Percentiles rank a stretch among this genome's conserved stretches.
phyloP scores from a whole-genome alignment of 2,113 vertebrate species.

The western clawed frog (Xenopus tropicalis) region UCB_Xtro_10.0 CM004448.2:144298501-144299000 shows the following conservation, averaged over 20 bases:
- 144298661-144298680: not conserved
- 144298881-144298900: too few relatives aligned
- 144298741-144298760: not conserved
- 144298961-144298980: too few relatives aligned
- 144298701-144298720: not conserved
- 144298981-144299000: too few relatives aligned
- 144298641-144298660: not conserved
- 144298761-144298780: not conserved
- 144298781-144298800: not conserved
- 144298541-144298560: too few relatives aligned
- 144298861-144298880: too few relatives aligned
- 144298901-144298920: too few relatives aligned
- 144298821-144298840: not conserved
- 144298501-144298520: too few relatives aligned
- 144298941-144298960: too few relatives aligned
- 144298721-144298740: not conserved
- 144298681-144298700: not conserved
- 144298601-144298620: not conserved
- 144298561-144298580: too few relatives aligned
- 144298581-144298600: too few relatives aligned
- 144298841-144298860: not conserved
- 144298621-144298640: not conserved
- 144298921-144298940: too few relatives aligned
- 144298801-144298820: not conserved
- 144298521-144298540: too few relatives aligned